phyloP scores from a whole-genome alignment of 2,797 vertebrate genomes.

The Myiotriccus ornatus region DNA sequence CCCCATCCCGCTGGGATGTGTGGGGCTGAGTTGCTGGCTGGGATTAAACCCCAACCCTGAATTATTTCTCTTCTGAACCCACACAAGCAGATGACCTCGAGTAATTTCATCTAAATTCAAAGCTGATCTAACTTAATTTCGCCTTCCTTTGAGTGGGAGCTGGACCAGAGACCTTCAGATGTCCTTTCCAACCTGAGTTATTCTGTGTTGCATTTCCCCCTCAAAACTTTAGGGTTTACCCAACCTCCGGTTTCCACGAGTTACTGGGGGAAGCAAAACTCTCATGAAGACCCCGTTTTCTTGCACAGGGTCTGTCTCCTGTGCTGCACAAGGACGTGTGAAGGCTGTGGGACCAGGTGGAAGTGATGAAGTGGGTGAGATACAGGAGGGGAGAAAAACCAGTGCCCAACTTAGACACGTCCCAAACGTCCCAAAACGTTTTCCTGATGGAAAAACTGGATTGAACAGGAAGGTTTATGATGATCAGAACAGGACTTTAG shows the following conservation, averaged over 20 bases:
- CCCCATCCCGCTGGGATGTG: neutral
- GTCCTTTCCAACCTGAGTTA: neutral
- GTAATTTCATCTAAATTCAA: neutral
- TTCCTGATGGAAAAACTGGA: neutral
- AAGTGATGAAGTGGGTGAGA: neutral
- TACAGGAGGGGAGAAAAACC: neutral
- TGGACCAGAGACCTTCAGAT: neutral
- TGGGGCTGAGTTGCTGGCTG: neutral
- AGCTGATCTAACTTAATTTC: neutral
- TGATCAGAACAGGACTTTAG: neutral
- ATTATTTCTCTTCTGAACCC: neutral
- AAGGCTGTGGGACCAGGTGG: neutral
- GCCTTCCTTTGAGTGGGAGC: neutral
- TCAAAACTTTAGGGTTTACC: neutral
- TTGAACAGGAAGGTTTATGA: neutral
- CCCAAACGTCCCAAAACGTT: neutral
- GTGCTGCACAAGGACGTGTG: neutral
- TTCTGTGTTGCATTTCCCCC: fast-evolving
- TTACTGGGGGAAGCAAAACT: neutral
- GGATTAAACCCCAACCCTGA: neutral
- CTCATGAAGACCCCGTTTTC: neutral
- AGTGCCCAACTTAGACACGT: neutral
- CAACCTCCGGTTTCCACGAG: neutral
- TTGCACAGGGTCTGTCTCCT: fast-evolving
- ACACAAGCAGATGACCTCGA: neutral